phyloP scores from a whole-genome alignment of 2,797 vertebrate genomes.

The Neomorphus geoffroyi region DNA sequence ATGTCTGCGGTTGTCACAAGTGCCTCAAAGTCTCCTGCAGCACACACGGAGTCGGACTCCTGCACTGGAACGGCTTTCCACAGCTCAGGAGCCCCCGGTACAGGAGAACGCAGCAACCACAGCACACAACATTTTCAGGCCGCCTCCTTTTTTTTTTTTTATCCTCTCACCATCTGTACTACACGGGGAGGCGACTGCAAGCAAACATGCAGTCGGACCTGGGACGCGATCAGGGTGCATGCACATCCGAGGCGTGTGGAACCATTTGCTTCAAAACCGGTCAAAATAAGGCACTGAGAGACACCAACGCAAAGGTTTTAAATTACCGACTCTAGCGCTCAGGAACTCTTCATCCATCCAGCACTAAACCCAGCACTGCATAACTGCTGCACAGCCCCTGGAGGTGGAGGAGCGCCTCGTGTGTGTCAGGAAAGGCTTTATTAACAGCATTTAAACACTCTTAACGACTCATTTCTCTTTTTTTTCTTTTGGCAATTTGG shows the following conservation, averaged over 20 bases:
- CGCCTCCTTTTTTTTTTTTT: constrained; percentile 40
- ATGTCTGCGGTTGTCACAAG: constrained; percentile 61
- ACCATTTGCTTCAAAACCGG: constrained; percentile 74
- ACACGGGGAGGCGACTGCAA: constrained; percentile 68
- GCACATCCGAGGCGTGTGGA: constrained; percentile 82
- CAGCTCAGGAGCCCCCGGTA: constrained; percentile 74
- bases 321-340: constrained; percentile 78
- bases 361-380: constrained; percentile 79
- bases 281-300: constrained; percentile 78
- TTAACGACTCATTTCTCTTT: constrained; percentile 73
- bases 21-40: constrained; percentile 75
- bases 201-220: constrained; percentile 74
- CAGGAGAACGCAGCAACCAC: constrained; percentile 74
- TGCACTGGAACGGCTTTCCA: constrained; percentile 76
- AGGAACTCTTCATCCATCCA: constrained; percentile 84
- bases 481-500: constrained; percentile 78
- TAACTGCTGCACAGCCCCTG: constrained; percentile 78
- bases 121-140: constrained; percentile 57
- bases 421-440: constrained; percentile 77
- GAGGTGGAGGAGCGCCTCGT: constrained; percentile 78
- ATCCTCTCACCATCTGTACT: constrained; percentile 76
- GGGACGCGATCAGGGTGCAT: constrained; percentile 77
- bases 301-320: constrained; percentile 77
- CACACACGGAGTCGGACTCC: constrained; percentile 73
- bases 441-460: constrained; percentile 75